Evolutionary conservation across 1,140 invertebrate genomes (phyloP), one percentile per base, ranked within the genome.

Genomic region (Drosophila paulistorum): DNA sequence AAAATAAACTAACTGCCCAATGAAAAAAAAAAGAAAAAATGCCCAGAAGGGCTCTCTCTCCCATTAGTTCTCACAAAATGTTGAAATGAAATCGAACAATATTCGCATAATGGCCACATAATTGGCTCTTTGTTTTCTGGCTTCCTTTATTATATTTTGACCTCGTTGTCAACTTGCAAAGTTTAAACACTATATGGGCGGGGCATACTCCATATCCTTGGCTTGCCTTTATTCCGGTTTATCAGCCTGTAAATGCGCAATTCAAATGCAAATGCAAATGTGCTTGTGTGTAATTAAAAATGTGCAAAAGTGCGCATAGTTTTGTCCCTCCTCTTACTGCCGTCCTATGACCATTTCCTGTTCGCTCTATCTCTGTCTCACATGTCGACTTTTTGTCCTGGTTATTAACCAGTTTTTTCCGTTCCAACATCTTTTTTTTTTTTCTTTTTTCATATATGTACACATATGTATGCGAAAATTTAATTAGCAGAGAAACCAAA

Each of bases 221-320:
- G 10, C 37, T 13, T 54, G 80, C 81, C 74, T 87, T 81, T 87
- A 84, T 87, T 84, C 70, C 62, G 60, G 81, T 71, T 84, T 89
- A 87, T 87, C 84, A 89, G 84, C 80, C 81, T 89, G 84, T 90
- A 76, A 89, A 89, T 90, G 77, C 74, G 80, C 84, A 81, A 90
- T 90, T 90, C 84, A 90, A 89, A 89, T 90, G 84, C 84, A 89
- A 89, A 89, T 89, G 80, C 72, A 78, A 85, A 89, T 58, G 55
- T 58, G 57, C 57, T 59, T 59, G 85, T 78, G 80, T 89, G 80
- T 89, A 89, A 89, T 89, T 89, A 89, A 90, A 89, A 89, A 84
- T 84, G 84, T 81, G 83, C 76, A 74, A 63, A 66, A 65, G 64
- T 67, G 68, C 68, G 55, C 72, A 75, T 68, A 71, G 72, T 67